A percentile compares a stretch with the other conserved stretches of the same genome.
Conservation (phyloP, 2,888 invertebrate genomes). For the Metalampra italica region DNA sequence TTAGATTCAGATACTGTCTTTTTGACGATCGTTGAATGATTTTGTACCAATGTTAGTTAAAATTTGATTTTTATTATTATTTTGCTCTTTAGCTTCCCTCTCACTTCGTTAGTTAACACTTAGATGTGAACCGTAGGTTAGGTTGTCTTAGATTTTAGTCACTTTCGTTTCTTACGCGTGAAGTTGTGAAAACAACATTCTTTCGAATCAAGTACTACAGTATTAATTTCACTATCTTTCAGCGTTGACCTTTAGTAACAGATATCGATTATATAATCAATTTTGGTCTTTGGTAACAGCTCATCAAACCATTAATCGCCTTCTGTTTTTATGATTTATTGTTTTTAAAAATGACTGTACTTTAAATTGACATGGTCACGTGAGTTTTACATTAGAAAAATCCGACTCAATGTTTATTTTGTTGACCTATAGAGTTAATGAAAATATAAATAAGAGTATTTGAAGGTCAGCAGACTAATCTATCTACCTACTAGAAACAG, state of each 20-base stretch:
- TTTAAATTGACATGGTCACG: conserved; percentile 23
- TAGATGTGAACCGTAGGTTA: conserved; percentile 28
- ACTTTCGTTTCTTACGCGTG: conserved; percentile 20
- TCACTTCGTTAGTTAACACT: conserved; percentile 37
- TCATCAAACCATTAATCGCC: conserved; percentile 16
- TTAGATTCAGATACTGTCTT: no score
- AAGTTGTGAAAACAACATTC: conserved; percentile 14
- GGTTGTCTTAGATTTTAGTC: conserved; percentile 14
- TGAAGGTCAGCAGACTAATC: no score
- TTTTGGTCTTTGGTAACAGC: conserved; percentile 22
- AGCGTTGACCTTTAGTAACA: conserved; percentile 23
- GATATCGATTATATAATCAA: no score
- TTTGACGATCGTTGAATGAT: no score
- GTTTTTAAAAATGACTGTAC: conserved; percentile 18
- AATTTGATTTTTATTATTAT: no score
- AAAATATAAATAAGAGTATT: no score
- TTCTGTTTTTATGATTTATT: conserved; percentile 17
- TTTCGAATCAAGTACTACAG: conserved; percentile 7
- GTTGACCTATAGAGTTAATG: neutral
- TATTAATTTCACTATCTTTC: conserved; percentile 16
- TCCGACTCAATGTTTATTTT: neutral
- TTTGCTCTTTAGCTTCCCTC: conserved; percentile 23
- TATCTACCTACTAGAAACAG: no score
- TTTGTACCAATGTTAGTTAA: no score
- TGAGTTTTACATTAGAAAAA: conserved; percentile 22